Evolutionary conservation across 2,888 invertebrate genomes (phyloP).

Genomic region (Cephus spinipes): DNA sequence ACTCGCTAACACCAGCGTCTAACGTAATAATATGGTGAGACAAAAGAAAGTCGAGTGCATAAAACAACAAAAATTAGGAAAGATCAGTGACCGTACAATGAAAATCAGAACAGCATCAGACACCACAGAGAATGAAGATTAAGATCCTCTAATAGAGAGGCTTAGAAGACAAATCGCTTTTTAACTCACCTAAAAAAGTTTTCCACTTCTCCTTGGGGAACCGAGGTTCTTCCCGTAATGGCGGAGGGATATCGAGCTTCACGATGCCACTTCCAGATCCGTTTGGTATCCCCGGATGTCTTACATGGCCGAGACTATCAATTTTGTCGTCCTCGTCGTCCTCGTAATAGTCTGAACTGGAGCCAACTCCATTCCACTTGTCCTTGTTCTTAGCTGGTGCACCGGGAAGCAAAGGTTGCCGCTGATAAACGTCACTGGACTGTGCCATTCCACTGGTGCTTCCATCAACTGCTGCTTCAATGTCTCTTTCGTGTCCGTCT

Average conservation of each 20-base stretch:
- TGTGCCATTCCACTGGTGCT: conserved; percentile 63
- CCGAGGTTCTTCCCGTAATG: conserved; percentile 79
- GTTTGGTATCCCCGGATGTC: conserved; percentile 56
- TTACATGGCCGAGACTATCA: conserved; percentile 56
- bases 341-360: conserved; percentile 67
- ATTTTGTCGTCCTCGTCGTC: conserved; percentile 68
- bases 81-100: not conserved
- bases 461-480: conserved; percentile 66
- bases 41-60: not conserved
- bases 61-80: not conserved
- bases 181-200: conserved; percentile 73
- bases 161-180: not conserved
- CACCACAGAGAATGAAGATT: not conserved
- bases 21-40: too few species aligned
- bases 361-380: conserved; percentile 67
- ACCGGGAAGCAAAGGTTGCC: conserved; percentile 71
- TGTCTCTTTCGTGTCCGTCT: conserved; percentile 60
- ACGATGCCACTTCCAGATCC: conserved; percentile 69
- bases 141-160: not conserved
- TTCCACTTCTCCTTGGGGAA: conserved; percentile 90
- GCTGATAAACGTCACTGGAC: conserved; percentile 71
- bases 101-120: not conserved
- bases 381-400: conserved; percentile 66
- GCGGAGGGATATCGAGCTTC: conserved; percentile 75
- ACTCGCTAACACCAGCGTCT: not conserved